Percentiles rank a stretch among this genome's conserved stretches.
phyloP scores from a whole-genome alignment of 1,140 invertebrate genomes.

The Wiebesia pumilae region DNA sequence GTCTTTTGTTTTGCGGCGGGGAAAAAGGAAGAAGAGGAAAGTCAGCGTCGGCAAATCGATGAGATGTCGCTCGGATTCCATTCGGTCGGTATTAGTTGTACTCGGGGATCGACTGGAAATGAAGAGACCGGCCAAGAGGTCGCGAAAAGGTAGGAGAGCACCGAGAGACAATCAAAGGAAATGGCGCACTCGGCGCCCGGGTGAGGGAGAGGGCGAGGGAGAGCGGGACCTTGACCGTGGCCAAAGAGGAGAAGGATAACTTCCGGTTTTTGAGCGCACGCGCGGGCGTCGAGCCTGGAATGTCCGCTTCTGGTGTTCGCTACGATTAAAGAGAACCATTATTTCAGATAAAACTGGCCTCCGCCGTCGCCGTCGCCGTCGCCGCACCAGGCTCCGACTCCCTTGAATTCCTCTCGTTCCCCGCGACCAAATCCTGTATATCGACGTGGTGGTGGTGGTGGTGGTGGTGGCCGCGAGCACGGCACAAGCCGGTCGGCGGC shows the following conservation, averaged over 20 bases:
- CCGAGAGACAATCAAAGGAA: slow-evolving; percentile 18
- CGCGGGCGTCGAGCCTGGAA: slow-evolving; percentile 57
- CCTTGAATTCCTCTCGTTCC: slow-evolving; percentile 56
- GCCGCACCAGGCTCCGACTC: slow-evolving; percentile 28
- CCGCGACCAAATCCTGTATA: slow-evolving; percentile 49
- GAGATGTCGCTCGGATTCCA: background rate
- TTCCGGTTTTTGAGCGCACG: slow-evolving; percentile 56
- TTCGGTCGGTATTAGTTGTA: background rate
- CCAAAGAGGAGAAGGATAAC: background rate
- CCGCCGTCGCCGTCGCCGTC: slow-evolving; percentile 1
- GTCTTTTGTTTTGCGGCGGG: too few relatives aligned
- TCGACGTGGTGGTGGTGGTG: slow-evolving; percentile 23
- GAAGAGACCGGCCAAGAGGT: background rate
- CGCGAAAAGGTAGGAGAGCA: background rate
- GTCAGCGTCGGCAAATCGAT: too few relatives aligned
- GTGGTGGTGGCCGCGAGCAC: slow-evolving; percentile 7
- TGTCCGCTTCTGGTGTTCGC: slow-evolving; percentile 58
- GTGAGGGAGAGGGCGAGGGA: background rate
- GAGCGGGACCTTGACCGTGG: background rate
- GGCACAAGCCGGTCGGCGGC: background rate
- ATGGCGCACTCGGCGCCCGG: background rate
- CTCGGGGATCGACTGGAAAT: background rate
- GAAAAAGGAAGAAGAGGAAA: too few relatives aligned
- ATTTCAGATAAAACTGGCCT: slow-evolving; percentile 59
- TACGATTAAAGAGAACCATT: slow-evolving; percentile 66